Conservation (phyloP, 2,888 invertebrate genomes). For the Elmis aenea region DNA sequence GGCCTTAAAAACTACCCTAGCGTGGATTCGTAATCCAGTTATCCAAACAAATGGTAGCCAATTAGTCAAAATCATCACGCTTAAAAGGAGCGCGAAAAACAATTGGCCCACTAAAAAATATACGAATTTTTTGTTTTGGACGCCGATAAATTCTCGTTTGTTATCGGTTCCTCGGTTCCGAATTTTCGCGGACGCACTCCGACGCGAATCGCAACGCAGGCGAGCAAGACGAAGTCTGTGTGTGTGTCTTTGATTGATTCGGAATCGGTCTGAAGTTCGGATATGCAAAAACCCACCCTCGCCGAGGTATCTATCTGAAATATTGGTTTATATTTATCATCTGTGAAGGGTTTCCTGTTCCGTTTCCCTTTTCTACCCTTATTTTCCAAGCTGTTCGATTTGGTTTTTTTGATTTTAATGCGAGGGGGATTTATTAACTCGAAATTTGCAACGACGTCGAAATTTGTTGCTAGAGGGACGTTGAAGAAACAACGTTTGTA, state of each 20-base stretch:
- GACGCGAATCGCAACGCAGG: constrained; percentile 7
- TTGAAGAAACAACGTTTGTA: too few relatives aligned
- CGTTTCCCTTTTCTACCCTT: constrained; percentile 31
- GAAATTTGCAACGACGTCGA: too few relatives aligned
- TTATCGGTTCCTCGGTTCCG: constrained; percentile 27
- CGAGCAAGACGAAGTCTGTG: constrained; percentile 9
- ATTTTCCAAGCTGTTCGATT: constrained; percentile 30
- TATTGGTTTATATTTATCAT: constrained; percentile 34
- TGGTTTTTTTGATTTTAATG: constrained; percentile 23
- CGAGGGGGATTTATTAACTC: constrained; percentile 22
- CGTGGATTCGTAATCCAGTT: too few relatives aligned
- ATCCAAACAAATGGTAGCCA: constrained; percentile 25
- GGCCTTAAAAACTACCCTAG: too few relatives aligned
- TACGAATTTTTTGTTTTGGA: constrained; percentile 36
- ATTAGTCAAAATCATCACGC: constrained; percentile 26
- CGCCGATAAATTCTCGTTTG: constrained; percentile 36
- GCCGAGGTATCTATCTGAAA: constrained; percentile 31
- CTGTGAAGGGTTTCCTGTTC: constrained; percentile 31
- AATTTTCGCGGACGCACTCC: constrained; percentile 8
- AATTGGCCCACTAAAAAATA: constrained; percentile 31
- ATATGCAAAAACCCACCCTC: constrained; percentile 26
- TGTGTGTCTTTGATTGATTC: constrained; percentile 17
- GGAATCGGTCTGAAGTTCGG: constrained; percentile 20
- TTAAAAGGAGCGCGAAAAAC: constrained; percentile 22
- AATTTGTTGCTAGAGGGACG: too few relatives aligned